phyloP scores from a whole-genome alignment of 2,113 vertebrate species.

The Zootoca vivipara region DNA sequence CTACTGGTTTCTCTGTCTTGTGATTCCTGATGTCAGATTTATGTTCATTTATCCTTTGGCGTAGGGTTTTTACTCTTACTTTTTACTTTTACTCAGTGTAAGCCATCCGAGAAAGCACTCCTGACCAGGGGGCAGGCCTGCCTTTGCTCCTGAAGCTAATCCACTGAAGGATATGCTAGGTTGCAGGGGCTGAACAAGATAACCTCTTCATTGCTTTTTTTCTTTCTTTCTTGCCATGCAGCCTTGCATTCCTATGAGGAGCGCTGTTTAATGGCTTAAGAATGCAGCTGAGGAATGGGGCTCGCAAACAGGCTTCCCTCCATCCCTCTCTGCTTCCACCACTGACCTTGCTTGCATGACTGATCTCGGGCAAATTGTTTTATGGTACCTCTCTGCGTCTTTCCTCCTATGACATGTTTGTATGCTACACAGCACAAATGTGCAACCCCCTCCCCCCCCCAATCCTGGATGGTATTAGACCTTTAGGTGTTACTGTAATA shows the following conservation, averaged over 20 bases:
- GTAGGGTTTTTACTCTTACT: too few species aligned
- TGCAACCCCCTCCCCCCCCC: neutral
- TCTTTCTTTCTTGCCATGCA: neutral
- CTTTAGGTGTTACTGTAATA: neutral
- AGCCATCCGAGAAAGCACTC: neutral
- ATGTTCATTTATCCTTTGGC: too few species aligned
- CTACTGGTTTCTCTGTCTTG: too few species aligned
- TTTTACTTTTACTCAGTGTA: neutral
- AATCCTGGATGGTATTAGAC: neutral
- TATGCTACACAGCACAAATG: neutral
- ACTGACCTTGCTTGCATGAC: neutral
- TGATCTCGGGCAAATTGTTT: neutral
- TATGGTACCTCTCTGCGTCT: neutral
- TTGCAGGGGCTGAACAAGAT: neutral
- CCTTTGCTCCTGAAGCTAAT: neutral
- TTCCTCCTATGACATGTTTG: constrained; percentile 14
- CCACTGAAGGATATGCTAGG: neutral
- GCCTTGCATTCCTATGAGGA: neutral
- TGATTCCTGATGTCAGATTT: too few species aligned
- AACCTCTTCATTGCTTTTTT: neutral
- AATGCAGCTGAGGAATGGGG: neutral
- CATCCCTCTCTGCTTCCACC: fast-evolving
- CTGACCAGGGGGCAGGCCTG: neutral
- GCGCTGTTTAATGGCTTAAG: neutral
- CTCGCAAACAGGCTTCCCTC: neutral